phyloP scores from a whole-genome alignment of 2,113 vertebrate genomes.

The Ceuthmochares aereus region DNA sequence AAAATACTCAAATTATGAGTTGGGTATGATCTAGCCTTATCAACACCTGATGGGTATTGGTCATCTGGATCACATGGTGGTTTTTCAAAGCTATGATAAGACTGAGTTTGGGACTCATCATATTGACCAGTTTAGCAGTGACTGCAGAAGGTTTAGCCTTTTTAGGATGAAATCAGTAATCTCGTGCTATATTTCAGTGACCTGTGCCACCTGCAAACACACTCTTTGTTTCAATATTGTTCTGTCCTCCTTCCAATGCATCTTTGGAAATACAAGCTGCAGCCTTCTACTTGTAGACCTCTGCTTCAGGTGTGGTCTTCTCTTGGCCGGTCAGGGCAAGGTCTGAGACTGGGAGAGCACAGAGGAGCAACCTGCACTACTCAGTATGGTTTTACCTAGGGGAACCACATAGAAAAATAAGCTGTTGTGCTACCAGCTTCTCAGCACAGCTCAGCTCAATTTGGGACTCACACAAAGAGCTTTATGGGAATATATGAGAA shows the following conservation, averaged over 20 bases:
- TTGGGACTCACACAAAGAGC: neutral
- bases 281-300: neutral
- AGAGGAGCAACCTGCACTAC: neutral
- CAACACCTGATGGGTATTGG: neutral
- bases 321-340: neutral
- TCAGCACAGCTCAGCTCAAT: neutral
- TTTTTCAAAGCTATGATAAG: neutral
- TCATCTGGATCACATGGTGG: neutral
- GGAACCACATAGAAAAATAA: neutral
- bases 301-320: neutral
- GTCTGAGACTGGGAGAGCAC: neutral
- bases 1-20: neutral
- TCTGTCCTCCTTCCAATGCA: neutral
- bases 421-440: neutral
- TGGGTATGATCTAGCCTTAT: neutral
- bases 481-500: too few species aligned
- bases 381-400: neutral
- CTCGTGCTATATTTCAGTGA: neutral
- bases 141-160: neutral
- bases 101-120: neutral
- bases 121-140: neutral
- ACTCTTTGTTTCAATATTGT: neutral
- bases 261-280: neutral
- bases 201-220: neutral
- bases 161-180: neutral